phyloP scores from a whole-genome alignment of 2,797 vertebrate species.

The Menidia menidia region DNA sequence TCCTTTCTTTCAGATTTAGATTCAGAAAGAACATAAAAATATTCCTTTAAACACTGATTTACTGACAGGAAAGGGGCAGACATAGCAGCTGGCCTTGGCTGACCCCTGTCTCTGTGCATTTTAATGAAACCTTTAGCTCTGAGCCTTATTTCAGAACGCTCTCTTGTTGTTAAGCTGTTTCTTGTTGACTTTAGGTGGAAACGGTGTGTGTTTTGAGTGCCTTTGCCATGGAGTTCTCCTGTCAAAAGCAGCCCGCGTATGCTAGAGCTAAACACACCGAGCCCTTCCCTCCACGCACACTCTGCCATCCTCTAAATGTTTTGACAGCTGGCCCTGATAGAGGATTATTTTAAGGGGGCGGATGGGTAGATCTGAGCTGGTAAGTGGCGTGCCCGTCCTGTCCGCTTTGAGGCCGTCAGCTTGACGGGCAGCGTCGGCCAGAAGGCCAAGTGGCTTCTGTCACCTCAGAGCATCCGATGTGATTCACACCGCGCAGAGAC shows the following conservation, averaged over 20 bases:
- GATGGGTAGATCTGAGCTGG: slow-evolving; percentile 38
- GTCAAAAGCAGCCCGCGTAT: slow-evolving; percentile 61
- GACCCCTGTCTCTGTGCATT: no score
- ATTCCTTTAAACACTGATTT: no score
- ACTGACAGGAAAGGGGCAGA: no score
- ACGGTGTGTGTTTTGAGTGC: neutral
- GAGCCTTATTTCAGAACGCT: no score
- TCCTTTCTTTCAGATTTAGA: no score
- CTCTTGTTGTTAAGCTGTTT: no score
- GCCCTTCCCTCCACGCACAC: slow-evolving; percentile 29
- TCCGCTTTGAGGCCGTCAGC: slow-evolving; percentile 51
- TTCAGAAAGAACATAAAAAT: no score
- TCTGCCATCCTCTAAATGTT: slow-evolving; percentile 61
- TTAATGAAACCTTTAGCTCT: no score
- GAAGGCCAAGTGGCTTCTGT: slow-evolving; percentile 34
- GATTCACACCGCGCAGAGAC: slow-evolving; percentile 42
- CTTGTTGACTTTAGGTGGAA: neutral
- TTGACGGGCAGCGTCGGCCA: slow-evolving; percentile 53
- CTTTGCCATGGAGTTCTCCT: slow-evolving; percentile 60
- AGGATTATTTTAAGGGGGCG: slow-evolving; percentile 65
- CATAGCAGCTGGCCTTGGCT: no score
- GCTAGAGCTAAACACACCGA: slow-evolving; percentile 51
- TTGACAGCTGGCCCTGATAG: slow-evolving; percentile 73
- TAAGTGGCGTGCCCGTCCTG: slow-evolving; percentile 40
- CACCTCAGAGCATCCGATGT: slow-evolving; percentile 3